phyloP scores from a whole-genome alignment of 2,113 vertebrate genomes.

The Ahaetulla prasina region DNA sequence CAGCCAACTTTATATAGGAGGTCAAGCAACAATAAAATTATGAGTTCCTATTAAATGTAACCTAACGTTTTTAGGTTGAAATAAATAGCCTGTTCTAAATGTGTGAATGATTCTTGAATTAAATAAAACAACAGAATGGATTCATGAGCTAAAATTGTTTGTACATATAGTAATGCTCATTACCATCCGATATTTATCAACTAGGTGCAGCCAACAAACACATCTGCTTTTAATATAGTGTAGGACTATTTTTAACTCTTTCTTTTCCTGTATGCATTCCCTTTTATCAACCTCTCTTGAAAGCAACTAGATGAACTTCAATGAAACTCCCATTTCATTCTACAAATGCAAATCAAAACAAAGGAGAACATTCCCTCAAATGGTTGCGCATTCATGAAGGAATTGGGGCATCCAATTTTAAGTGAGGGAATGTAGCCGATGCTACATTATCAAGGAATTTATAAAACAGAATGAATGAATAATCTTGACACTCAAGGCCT shows the following conservation, averaged over 20 bases:
- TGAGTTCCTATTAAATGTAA: neutral
- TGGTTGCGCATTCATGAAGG: neutral
- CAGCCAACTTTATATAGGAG: slow-evolving; percentile 40
- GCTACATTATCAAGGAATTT: neutral
- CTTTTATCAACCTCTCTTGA: slow-evolving; percentile 70
- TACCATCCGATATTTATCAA: slow-evolving; percentile 75
- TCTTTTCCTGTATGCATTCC: slow-evolving; percentile 74
- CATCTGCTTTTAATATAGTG: slow-evolving; percentile 80
- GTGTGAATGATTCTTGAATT: neutral
- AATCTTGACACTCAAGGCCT: neutral
- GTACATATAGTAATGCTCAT: slow-evolving; percentile 61
- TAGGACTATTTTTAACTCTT: slow-evolving; percentile 74
- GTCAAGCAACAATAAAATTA: slow-evolving; percentile 34
- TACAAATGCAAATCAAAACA: slow-evolving; percentile 58
- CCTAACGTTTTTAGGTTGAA: neutral
- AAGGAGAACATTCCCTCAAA: slow-evolving; percentile 25
- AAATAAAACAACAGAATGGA: neutral
- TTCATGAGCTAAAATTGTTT: slow-evolving; percentile 67
- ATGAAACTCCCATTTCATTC: slow-evolving; percentile 71
- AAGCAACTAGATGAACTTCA: slow-evolving; percentile 78
- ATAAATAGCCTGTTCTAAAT: slow-evolving; percentile 54
- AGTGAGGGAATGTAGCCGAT: neutral
- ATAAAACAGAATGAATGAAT: neutral
- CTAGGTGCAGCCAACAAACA: slow-evolving; percentile 75
- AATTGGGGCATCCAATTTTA: neutral